Evolutionary conservation across 2,797 vertebrate genomes (phyloP).

Genomic region (Hemitrygon akajei): DNA sequence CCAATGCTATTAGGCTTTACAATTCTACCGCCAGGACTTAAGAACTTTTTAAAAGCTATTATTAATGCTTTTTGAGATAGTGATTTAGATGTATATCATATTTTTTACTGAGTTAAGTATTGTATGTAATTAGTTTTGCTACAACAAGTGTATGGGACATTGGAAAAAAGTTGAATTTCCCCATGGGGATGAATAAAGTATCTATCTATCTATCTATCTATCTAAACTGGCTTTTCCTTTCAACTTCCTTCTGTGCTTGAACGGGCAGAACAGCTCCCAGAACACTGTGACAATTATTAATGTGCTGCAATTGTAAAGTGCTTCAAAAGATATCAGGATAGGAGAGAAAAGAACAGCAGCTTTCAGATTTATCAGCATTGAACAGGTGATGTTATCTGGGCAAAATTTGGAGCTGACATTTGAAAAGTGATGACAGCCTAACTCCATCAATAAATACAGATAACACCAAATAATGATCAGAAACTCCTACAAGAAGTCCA

Average conservation of each 20-base stretch:
- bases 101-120: too few relatives aligned
- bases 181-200: too few relatives aligned
- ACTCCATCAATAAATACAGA: neutral
- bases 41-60: too few relatives aligned
- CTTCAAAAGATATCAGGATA: neutral
- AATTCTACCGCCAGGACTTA: too few relatives aligned
- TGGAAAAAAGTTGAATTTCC: too few relatives aligned
- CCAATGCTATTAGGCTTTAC: too few relatives aligned
- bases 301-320: neutral
- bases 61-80: too few relatives aligned
- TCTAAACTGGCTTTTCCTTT: neutral
- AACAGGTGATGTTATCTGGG: constrained; percentile 13
- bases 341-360: neutral
- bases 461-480: neutral
- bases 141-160: too few relatives aligned
- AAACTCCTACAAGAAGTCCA: too few relatives aligned
- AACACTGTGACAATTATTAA: neutral
- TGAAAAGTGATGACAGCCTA: neutral
- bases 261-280: neutral
- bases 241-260: neutral
- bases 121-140: too few relatives aligned
- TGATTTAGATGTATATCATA: too few relatives aligned
- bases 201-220: too few relatives aligned
- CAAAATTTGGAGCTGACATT: constrained; percentile 34
- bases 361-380: constrained; percentile 19